Evolutionary conservation across 1,140 invertebrate genomes (phyloP).

Genomic region (Cyclargus thomasi): DNA sequence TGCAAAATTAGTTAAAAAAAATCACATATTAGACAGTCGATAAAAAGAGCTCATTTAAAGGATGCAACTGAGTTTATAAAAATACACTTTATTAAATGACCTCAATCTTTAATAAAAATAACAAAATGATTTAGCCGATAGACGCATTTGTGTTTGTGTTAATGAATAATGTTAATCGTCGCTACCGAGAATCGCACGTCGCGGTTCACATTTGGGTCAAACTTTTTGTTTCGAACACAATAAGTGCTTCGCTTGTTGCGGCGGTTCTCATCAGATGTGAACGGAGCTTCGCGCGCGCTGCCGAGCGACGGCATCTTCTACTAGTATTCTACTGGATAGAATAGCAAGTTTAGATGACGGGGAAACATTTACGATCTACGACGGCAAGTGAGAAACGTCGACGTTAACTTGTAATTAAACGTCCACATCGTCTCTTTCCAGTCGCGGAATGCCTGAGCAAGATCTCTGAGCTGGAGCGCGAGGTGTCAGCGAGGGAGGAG

Average conservation of each 20-base stretch:
- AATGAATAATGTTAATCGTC: background rate
- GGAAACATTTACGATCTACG: too few species aligned
- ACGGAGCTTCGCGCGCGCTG: background rate
- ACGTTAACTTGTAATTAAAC: background rate
- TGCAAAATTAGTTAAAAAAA: too few species aligned
- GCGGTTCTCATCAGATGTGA: background rate
- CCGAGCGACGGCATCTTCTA: background rate
- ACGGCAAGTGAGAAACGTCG: background rate
- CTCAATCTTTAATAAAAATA: too few species aligned
- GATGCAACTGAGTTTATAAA: too few species aligned
- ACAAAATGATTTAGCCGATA: background rate
- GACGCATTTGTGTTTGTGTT: background rate
- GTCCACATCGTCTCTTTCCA: conserved; percentile 34
- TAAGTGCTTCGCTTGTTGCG: background rate
- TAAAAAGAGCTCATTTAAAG: too few species aligned
- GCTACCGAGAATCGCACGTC: background rate
- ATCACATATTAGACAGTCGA: too few species aligned
- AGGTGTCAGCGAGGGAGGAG: conserved; percentile 65
- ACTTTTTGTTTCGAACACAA: background rate
- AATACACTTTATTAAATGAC: too few species aligned
- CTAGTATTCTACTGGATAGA: background rate
- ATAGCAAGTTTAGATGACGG: too few species aligned
- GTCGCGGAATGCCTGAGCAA: conserved; percentile 72
- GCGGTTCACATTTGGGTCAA: background rate
- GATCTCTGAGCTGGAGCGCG: conserved; percentile 72